Evolutionary conservation across 2,888 invertebrate species (phyloP).

Genomic region (Himalopsyche tibetana): DNA sequence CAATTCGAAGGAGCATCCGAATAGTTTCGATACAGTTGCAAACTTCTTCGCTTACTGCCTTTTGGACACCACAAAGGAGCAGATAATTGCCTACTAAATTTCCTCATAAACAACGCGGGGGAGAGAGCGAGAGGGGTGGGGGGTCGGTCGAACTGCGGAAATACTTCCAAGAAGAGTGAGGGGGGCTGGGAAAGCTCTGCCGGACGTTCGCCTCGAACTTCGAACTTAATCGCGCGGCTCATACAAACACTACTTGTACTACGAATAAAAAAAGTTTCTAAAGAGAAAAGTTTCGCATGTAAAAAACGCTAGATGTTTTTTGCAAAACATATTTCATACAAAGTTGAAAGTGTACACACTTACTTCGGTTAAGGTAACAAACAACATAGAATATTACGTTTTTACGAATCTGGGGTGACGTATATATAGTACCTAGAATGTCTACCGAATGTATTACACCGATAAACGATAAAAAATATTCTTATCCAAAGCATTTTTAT

Average conservation of each 20-base stretch:
- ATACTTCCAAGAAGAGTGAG: background rate
- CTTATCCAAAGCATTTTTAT: too few species aligned
- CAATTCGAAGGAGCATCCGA: conserved; percentile 14
- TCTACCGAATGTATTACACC: too few species aligned
- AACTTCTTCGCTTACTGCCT: conserved; percentile 29
- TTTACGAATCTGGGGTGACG: too few species aligned
- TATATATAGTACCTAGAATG: too few species aligned
- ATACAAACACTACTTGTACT: conserved; percentile 18
- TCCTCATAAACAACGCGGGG: conserved; percentile 53
- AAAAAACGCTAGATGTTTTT: background rate
- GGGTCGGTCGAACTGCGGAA: background rate
- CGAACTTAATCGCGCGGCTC: conserved; percentile 31
- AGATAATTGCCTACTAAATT: conserved; percentile 62
- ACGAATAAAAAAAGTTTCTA: conserved; percentile 13
- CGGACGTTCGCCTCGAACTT: conserved; percentile 33
- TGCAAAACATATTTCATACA: background rate
- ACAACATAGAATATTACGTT: too few species aligned
- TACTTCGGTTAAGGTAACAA: too few species aligned
- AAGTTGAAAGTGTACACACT: too few species aligned
- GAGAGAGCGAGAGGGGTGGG: background rate
- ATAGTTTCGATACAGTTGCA: conserved; percentile 31
- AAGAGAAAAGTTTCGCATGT: background rate
- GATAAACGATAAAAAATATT: too few species aligned
- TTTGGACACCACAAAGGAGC: conserved; percentile 54
- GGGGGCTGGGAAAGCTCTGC: background rate